Evolutionary conservation across 2,113 vertebrate species (phyloP).

Genomic region (Helogale parvula): DNA sequence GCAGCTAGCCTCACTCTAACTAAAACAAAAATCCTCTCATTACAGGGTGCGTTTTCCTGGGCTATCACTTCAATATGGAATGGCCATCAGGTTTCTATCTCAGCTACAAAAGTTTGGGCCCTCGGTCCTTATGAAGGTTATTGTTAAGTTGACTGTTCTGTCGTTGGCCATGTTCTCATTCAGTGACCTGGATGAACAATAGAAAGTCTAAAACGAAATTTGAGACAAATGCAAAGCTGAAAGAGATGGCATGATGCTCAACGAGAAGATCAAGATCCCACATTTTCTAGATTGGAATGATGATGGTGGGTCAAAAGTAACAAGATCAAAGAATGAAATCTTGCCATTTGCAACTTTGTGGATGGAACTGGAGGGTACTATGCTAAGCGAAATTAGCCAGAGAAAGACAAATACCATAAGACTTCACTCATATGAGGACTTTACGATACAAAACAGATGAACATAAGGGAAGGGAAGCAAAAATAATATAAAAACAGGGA

Average conservation of each 20-base stretch:
- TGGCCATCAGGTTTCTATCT: background rate
- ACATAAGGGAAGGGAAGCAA: too few species aligned
- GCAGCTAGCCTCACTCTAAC: background rate
- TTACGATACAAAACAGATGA: too few species aligned
- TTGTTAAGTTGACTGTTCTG: slow-evolving; percentile 36
- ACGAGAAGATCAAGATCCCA: background rate
- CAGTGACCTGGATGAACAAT: slow-evolving; percentile 35
- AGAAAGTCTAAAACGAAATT: background rate
- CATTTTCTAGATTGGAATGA: background rate
- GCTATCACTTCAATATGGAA: background rate
- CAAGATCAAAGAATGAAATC: background rate
- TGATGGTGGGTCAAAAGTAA: background rate
- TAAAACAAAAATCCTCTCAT: background rate
- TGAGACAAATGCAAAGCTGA: background rate
- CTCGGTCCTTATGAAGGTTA: background rate
- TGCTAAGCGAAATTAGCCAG: too few species aligned
- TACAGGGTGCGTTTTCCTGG: background rate
- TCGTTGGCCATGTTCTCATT: background rate
- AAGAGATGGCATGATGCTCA: background rate
- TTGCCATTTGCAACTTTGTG: too few species aligned
- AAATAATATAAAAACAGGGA: too few species aligned
- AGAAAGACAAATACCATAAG: too few species aligned
- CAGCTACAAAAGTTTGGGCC: background rate
- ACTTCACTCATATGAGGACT: too few species aligned
- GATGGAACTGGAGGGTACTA: too few species aligned